These are phyloP conservation scores for Luperina nickerlii DNA, from an alignment of 2,888 invertebrate species.

Conservation along the genomic window DNA sequence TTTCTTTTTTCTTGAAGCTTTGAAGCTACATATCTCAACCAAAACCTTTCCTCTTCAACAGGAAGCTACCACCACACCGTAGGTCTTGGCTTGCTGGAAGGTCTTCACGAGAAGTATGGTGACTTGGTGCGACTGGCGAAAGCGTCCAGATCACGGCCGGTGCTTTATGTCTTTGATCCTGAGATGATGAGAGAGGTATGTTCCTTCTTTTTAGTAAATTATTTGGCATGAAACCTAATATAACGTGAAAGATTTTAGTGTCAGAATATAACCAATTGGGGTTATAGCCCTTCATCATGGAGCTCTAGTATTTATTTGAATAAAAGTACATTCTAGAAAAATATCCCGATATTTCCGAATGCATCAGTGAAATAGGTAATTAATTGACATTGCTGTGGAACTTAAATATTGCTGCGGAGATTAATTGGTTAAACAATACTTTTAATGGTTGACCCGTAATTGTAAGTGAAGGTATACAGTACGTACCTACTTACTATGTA, in stretches of 20 bases:
- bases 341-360: background rate
- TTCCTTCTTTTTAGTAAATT: background rate
- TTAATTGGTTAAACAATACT: background rate
- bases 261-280: background rate
- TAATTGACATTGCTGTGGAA: background rate
- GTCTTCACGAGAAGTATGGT: conserved; percentile 83
- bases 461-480: background rate
- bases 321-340: background rate
- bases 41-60: conserved; percentile 59
- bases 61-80: conserved; percentile 86
- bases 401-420: background rate
- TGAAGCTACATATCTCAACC: background rate
- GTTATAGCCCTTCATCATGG: background rate
- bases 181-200: conserved; percentile 86
- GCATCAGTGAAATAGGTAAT: background rate
- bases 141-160: conserved; percentile 81
- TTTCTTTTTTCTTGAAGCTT: background rate
- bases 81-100: conserved; percentile 84
- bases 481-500: background rate
- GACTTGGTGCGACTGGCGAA: conserved; percentile 85
- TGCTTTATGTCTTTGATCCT: conserved; percentile 86
- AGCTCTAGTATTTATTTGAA: background rate
- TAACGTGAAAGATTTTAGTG: background rate
- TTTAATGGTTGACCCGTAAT: background rate
- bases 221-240: background rate